A percentile compares a stretch with the other conserved stretches of the same genome.
Conservation (phyloP, 2,797 vertebrate species). For the Ceryle rudis region DNA sequence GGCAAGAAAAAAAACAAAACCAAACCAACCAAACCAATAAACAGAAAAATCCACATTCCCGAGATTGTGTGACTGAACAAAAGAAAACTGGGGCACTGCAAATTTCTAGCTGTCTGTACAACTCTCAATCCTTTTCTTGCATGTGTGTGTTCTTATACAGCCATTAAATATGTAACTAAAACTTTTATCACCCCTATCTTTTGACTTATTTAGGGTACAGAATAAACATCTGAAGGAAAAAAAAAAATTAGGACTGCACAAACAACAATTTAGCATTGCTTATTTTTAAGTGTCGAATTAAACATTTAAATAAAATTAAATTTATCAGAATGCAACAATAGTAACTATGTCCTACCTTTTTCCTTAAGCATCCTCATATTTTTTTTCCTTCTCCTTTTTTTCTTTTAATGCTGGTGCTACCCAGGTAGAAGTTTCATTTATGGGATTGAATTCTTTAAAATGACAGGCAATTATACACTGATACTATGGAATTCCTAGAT, state of each 20-base stretch:
- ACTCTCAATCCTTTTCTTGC: background rate
- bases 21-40: background rate
- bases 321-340: background rate
- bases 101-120: background rate
- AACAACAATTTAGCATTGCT: background rate
- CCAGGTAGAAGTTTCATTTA: background rate
- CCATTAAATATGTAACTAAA: conserved; percentile 27
- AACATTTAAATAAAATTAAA: background rate
- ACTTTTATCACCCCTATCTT: background rate
- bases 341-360: background rate
- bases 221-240: conserved; percentile 32
- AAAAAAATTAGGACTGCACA: conserved; percentile 13
- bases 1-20: background rate
- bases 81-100: background rate
- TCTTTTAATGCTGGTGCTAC: background rate
- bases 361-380: background rate
- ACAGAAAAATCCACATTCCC: background rate
- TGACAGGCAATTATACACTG: background rate
- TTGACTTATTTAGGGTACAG: conserved; percentile 45
- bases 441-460: background rate
- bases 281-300: background rate
- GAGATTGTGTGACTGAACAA: background rate
- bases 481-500: background rate
- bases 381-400: background rate
- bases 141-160: background rate